Evolutionary conservation across 2,113 vertebrate genomes (phyloP), one percentile per base, ranked within the genome.

Genomic region (Sorex araneus): DNA sequence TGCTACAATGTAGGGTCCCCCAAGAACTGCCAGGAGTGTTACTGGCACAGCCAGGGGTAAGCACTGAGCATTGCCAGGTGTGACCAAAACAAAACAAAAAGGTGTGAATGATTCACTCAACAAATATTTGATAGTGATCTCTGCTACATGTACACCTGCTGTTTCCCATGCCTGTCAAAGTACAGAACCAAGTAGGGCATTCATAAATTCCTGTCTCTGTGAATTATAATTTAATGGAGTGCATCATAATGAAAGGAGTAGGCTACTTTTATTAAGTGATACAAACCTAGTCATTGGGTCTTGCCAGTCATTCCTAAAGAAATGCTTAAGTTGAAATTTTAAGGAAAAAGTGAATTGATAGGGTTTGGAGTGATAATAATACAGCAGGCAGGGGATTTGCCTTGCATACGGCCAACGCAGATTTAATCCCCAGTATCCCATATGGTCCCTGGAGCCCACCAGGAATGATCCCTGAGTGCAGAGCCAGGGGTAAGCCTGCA

Each of bases 221-320:
- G 63, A 82, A 28, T 76, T 94, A 75, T 27, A 70, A 74, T 23
- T n/a, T n/a, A n/a, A 69, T 75, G 43, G 70, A 43, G 28, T 64
- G 3, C 32, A 30, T 78, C 57, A 57, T n/a, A 36, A 63, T 70
- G 74, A 78, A 89, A 89, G 79, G 78, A 87, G 6, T 25, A 79
- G 64, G 1, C 80, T 63, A 76, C n/a, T 23, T 73, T 30, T 50
- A 34, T 9, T 30, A 73, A 18, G n/a, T 50, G 32, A 75, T 45
- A 9, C 45, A 87, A 57, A 67, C 36, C 50, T 30, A 21, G 6
- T 78, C 27, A 9, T 25, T 45, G 23, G 40, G 12, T 82, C 43
- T 93, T 81, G 50, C 8, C 73, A 45, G 60, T 70, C 21, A 50
- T 34, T 75, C 12, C 36, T 88, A 60, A 91, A 84, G 45, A 87